phyloP scores from a whole-genome alignment of 2,113 vertebrate species.

The Gopherus evgoodei region DNA sequence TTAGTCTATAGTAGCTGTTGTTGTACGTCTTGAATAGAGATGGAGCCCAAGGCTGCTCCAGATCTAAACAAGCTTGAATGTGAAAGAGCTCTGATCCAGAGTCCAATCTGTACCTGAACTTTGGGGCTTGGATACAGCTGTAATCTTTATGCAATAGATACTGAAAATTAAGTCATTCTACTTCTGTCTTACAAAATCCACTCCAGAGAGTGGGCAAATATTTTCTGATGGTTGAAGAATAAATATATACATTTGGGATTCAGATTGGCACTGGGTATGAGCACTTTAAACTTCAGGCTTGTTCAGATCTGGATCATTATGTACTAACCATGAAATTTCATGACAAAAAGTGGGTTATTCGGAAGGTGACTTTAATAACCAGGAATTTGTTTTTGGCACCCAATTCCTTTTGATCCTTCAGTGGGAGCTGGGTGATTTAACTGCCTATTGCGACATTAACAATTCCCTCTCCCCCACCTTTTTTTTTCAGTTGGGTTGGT shows the following conservation, averaged over 20 bases:
- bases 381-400: not conserved
- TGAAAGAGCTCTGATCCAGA: not conserved
- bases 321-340: fast-evolving
- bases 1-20: not conserved
- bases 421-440: not conserved
- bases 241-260: too few species aligned
- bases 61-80: not conserved
- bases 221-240: not conserved
- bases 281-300: too few species aligned
- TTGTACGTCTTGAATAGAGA: not conserved
- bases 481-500: not conserved
- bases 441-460: not conserved
- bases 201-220: not conserved
- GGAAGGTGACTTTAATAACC: not conserved
- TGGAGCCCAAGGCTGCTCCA: not conserved
- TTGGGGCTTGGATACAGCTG: not conserved
- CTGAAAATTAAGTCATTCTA: not conserved
- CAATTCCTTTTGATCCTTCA: not conserved
- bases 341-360: not conserved
- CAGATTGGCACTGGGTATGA: too few species aligned
- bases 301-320: too few species aligned
- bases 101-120: not conserved
- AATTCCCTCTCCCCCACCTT: not conserved
- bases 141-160: not conserved
- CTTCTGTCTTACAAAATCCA: not conserved